phyloP scores from a whole-genome alignment of 2,888 invertebrate genomes.

The Beris morrisii region DNA sequence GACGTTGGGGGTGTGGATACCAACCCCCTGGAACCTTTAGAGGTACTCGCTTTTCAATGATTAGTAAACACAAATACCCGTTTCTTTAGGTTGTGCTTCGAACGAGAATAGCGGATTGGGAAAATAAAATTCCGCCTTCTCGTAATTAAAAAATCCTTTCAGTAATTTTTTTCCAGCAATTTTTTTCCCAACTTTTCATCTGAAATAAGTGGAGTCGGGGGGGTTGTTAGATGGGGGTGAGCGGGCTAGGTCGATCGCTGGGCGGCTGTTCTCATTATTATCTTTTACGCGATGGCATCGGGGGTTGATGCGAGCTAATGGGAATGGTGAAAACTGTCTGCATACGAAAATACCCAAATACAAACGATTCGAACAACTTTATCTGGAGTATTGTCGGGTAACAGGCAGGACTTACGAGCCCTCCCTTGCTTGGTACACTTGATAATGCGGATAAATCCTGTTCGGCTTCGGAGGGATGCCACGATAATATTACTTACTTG shows the following conservation, averaged over 20 bases:
- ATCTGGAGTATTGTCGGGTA: too few species aligned
- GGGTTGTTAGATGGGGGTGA: neutral
- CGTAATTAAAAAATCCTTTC: constrained; percentile 29
- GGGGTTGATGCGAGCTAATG: neutral
- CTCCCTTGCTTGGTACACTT: too few species aligned
- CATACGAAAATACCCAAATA: too few species aligned
- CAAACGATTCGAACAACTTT: too few species aligned
- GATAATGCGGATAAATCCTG: too few species aligned
- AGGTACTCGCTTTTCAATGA: constrained; percentile 24
- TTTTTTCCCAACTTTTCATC: constrained; percentile 7
- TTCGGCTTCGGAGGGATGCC: too few species aligned
- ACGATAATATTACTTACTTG: too few species aligned
- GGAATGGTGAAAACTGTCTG: neutral
- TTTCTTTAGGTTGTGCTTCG: constrained; percentile 12
- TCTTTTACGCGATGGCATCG: constrained; percentile 2
- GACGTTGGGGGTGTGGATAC: constrained; percentile 12
- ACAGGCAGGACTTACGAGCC: too few species aligned
- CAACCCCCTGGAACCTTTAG: neutral
- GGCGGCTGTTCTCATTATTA: constrained; percentile 1
- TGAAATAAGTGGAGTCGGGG: neutral
- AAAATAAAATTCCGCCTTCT: constrained; percentile 8
- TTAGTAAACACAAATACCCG: constrained; percentile 27
- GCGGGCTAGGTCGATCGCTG: neutral
- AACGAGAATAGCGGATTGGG: neutral
- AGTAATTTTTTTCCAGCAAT: neutral